Evolutionary conservation across 2,113 vertebrate species (phyloP).

Genomic region (Sterna hirundo): DNA sequence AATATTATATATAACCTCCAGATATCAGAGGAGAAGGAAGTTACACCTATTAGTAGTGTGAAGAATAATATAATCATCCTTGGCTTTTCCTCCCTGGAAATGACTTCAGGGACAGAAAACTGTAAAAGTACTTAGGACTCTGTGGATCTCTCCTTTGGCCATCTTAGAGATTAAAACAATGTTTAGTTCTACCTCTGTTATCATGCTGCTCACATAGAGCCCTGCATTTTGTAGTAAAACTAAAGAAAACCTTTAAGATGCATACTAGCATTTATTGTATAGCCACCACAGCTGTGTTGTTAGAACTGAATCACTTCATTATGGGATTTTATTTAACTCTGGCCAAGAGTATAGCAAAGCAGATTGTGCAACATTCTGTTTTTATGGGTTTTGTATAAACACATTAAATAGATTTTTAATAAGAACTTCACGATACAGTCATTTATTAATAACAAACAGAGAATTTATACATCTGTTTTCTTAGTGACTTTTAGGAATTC

Average conservation of each 20-base stretch:
- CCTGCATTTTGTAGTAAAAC: neutral
- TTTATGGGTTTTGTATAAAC: neutral
- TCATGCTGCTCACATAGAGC: neutral
- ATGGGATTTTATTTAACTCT: neutral
- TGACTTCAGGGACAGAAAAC: slow-evolving; percentile 42
- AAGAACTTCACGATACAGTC: neutral
- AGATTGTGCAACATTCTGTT: slow-evolving; percentile 41
- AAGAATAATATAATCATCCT: slow-evolving; percentile 12
- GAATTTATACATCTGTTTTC: neutral
- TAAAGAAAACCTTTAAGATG: neutral
- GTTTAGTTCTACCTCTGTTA: neutral
- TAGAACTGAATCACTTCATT: neutral
- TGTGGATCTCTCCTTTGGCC: neutral
- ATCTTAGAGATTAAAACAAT: neutral
- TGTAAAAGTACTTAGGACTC: slow-evolving; percentile 22
- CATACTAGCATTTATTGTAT: neutral
- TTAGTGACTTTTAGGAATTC: neutral
- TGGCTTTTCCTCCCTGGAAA: slow-evolving; percentile 7
- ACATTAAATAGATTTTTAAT: slow-evolving; percentile 11
- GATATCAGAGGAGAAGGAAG: slow-evolving; percentile 44
- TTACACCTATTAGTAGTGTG: slow-evolving; percentile 23
- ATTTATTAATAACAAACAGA: slow-evolving; percentile 47
- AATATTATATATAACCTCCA: neutral
- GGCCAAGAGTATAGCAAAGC: neutral
- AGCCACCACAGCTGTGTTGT: neutral